phyloP scores from a whole-genome alignment of 2,797 vertebrate species.

The Avahi laniger region DNA sequence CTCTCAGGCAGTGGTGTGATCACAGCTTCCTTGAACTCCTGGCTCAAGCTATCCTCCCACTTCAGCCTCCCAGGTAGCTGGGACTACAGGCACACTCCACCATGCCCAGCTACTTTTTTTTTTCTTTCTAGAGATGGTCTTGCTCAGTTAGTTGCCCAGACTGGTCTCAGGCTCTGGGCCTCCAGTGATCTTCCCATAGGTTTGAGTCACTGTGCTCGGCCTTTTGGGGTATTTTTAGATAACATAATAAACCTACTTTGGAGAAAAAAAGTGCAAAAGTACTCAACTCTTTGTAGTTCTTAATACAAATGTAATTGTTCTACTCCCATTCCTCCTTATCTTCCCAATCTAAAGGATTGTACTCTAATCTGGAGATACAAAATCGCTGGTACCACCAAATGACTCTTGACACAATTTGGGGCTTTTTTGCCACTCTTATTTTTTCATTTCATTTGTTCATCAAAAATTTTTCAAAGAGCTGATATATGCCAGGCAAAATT shows the following conservation, averaged over 20 bases:
- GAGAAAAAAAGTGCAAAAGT: background rate
- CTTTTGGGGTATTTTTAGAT: background rate
- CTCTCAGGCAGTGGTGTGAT: too few relatives aligned
- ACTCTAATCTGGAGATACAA: background rate
- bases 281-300: background rate
- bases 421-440: background rate
- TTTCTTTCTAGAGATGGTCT: too few relatives aligned
- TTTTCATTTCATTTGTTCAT: constrained; percentile 10
- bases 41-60: too few relatives aligned
- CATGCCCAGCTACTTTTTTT: too few relatives aligned
- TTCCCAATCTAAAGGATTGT: background rate
- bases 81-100: too few relatives aligned
- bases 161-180: too few relatives aligned
- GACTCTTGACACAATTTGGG: background rate
- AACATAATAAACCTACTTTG: background rate
- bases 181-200: too few relatives aligned
- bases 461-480: background rate
- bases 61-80: too few relatives aligned
- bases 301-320: background rate
- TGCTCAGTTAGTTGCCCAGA: too few relatives aligned
- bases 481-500: background rate
- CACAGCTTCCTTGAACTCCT: too few relatives aligned
- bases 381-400: background rate
- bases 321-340: background rate
- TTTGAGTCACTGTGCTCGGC: too few relatives aligned